These are phyloP conservation scores for Tachypleus tridentatus DNA, from an alignment of 1,140 invertebrate species.

Conservation along the genomic window DNA sequence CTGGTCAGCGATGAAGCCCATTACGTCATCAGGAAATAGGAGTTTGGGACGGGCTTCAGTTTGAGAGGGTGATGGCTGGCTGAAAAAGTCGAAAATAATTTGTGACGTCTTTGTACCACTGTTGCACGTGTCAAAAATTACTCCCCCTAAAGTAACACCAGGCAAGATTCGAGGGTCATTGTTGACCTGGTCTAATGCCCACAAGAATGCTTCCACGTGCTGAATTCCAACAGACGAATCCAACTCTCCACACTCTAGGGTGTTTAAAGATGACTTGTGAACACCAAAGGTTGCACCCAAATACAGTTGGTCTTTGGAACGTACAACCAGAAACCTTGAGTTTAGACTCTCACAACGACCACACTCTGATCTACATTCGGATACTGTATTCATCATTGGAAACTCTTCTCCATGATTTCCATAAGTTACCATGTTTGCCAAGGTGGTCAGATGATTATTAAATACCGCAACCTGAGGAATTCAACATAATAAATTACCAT, in stretches of 20 bases:
- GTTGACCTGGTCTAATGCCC: slow-evolving; percentile 40
- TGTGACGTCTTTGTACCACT: slow-evolving; percentile 24
- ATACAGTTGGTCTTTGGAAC: slow-evolving; percentile 21
- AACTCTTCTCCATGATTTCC: slow-evolving; percentile 28
- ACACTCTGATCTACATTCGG: slow-evolving; percentile 17
- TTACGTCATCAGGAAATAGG: slow-evolving; percentile 22
- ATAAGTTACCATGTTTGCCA: slow-evolving; percentile 32
- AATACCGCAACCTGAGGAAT: slow-evolving; percentile 31
- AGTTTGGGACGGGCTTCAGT: slow-evolving; percentile 18
- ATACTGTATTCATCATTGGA: slow-evolving; percentile 21
- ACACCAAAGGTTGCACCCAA: slow-evolving; percentile 27
- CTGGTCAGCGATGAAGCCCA: slow-evolving; percentile 25
- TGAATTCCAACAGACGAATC: slow-evolving; percentile 26
- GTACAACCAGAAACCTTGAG: slow-evolving; percentile 13
- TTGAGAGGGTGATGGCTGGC: slow-evolving; percentile 9
- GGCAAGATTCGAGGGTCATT: slow-evolving; percentile 27
- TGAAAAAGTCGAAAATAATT: slow-evolving; percentile 26
- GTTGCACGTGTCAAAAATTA: slow-evolving; percentile 30
- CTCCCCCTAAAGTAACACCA: slow-evolving; percentile 25
- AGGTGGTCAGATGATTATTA: slow-evolving; percentile 30
- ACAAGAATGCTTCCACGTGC: slow-evolving; percentile 38
- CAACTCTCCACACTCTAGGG: slow-evolving; percentile 26
- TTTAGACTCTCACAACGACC: slow-evolving; percentile 10
- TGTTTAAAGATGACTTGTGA: slow-evolving; percentile 23
- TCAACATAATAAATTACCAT: no score